Base-by-base conservation (phyloP, 1,140 invertebrate genomes). In the Sarcophaga bullata region DNA sequence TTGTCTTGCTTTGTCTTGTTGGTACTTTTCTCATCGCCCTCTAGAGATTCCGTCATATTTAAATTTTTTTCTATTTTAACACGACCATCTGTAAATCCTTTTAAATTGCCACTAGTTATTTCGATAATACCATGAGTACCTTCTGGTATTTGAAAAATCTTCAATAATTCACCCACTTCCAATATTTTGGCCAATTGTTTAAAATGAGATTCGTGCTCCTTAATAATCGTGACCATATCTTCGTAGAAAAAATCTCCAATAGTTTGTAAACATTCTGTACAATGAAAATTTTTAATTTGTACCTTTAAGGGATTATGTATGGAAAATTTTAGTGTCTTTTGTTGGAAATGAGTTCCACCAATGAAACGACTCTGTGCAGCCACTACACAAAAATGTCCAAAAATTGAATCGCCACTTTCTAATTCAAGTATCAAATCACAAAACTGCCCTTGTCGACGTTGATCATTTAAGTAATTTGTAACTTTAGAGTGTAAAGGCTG, bases 171-270 rank as follows among this genome's bases (percentile, higher is more conserved):
- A 0, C 87, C 89, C 0, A 89, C 88, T 4, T 84, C 84, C 9
- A 89, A 58, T 47, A 89, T 88, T 75, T 87, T 86, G 8, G 86
- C 87, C 72, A 89, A 52, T 46, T 87, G 84, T 1, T 85, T 87
- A 73, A 89, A 89, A 80, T 89, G 88, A 3, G 83, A 47, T 73
- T 89, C 86, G 49, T 89, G 88, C 72, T 89, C 88, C 73, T 87
- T 87, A 3, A 85, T 85, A 0, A 89, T 87, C 11, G 88, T 87
- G 0, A 89, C 86, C 49, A 89, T 85, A 76, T 89, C 88, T 62
- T 89, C 87, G 73, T 89, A 89, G 48, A 89, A 88, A 58, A 89
- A 89, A 19, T 89, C 88, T 13, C 89, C 86, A 49, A 89, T 89
- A 11, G 88, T 87, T 8, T 87, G 86, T 50, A 89, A 82, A 75